phyloP scores from a whole-genome alignment of 2,797 vertebrate genomes.

The Poliocrania exsul region DNA sequence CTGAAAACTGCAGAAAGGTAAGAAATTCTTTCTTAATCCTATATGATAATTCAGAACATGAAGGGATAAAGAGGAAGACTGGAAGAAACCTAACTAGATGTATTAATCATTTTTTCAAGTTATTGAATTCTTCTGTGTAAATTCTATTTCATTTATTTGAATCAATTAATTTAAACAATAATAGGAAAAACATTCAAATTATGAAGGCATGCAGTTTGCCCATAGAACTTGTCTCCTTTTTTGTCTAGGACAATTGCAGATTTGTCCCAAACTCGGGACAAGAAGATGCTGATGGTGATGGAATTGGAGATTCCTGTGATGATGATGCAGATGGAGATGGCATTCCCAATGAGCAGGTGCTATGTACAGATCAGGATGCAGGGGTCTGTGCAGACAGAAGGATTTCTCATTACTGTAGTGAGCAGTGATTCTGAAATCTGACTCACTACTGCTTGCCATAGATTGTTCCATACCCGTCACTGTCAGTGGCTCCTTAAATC shows the following conservation, averaged over 20 bases:
- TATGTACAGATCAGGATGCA: neutral
- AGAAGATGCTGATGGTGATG: slow-evolving; percentile 92
- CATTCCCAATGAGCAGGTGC: slow-evolving; percentile 93
- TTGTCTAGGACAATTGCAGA: slow-evolving; percentile 90
- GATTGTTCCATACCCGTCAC: neutral
- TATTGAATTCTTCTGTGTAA: neutral
- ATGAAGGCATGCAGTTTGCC: neutral
- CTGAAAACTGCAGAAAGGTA: slow-evolving; percentile 91
- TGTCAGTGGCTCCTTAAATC: neutral
- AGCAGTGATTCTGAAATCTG: neutral
- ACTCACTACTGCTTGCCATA: neutral
- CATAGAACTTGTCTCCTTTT: neutral
- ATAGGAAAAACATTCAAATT: neutral
- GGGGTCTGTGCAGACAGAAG: neutral
- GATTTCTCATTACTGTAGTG: neutral
- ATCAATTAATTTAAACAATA: neutral
- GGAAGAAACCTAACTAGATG: neutral
- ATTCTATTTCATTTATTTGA: neutral
- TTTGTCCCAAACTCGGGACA: slow-evolving; percentile 97
- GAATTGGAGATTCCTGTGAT: slow-evolving; percentile 91
- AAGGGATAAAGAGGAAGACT: neutral
- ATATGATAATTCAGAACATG: neutral
- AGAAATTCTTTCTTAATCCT: neutral
- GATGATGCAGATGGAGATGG: slow-evolving; percentile 95
- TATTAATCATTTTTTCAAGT: neutral